phyloP scores from a whole-genome alignment of 2,797 vertebrate genomes.

The Peromyscus aztecus region DNA sequence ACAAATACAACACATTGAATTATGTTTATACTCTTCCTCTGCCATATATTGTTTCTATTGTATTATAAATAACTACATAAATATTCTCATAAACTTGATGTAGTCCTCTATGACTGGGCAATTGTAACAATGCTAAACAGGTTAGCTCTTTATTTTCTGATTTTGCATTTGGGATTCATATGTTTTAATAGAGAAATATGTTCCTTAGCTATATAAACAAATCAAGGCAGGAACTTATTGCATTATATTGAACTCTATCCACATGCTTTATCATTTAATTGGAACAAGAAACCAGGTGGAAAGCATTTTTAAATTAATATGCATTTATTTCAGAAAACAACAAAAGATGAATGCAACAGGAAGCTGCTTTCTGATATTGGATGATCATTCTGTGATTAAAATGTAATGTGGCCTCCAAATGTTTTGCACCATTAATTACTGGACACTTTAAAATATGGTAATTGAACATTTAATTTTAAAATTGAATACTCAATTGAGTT shows the following conservation, averaged over 20 bases:
- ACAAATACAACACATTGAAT: neutral
- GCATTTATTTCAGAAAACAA: constrained; percentile 33
- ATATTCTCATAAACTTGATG: neutral
- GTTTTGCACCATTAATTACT: constrained; percentile 62
- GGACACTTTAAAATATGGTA: constrained; percentile 16
- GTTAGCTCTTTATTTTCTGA: neutral
- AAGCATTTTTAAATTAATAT: constrained; percentile 49
- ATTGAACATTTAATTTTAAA: constrained; percentile 64
- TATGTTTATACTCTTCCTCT: neutral
- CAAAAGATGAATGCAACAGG: neutral
- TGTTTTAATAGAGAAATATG: constrained; percentile 24
- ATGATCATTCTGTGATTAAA: constrained; percentile 48
- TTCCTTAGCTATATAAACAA: neutral
- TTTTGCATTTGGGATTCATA: constrained; percentile 3
- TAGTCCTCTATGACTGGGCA: neutral
- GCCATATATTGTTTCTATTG: neutral
- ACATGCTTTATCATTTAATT: constrained; percentile 59
- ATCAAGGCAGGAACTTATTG: neutral
- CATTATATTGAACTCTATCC: neutral
- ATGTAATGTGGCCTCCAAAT: constrained; percentile 28
- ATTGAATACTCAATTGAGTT: constrained; percentile 52
- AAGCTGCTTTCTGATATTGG: constrained; percentile 32
- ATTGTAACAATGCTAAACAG: neutral
- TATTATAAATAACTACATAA: neutral
- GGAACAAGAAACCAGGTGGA: constrained; percentile 34